Percentiles rank a stretch among this genome's conserved stretches.
These are phyloP conservation scores for Timema cristinae DNA, from an alignment of 2,888 invertebrate species.

Conservation along the genomic window DNA sequence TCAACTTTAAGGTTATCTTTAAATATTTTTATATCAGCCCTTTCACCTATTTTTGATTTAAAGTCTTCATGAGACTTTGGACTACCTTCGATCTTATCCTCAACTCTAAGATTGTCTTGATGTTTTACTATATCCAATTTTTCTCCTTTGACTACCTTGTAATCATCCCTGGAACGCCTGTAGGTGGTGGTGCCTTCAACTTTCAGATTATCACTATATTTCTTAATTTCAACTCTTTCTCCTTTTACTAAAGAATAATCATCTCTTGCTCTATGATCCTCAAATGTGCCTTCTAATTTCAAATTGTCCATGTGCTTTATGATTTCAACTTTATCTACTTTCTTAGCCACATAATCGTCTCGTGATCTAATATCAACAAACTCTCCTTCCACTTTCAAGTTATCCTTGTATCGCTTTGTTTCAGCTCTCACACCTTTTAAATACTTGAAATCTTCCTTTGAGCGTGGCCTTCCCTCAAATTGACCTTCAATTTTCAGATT, in stretches of 20 bases:
- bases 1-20: constrained; percentile 50
- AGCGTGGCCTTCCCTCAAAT: constrained; percentile 41
- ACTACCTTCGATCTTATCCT: constrained; percentile 43
- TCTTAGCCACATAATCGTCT: constrained; percentile 42
- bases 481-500: constrained; percentile 45
- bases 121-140: constrained; percentile 54
- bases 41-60: constrained; percentile 30
- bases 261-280: constrained; percentile 41
- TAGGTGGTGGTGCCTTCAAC: constrained; percentile 55
- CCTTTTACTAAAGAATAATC: constrained; percentile 58
- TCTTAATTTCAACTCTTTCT: constrained; percentile 61
- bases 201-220: constrained; percentile 52
- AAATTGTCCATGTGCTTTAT: constrained; percentile 42
- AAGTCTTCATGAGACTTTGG: constrained; percentile 34
- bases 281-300: constrained; percentile 44
- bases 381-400: constrained; percentile 52
- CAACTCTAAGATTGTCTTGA: constrained; percentile 53
- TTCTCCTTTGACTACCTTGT: constrained; percentile 53
- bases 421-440: constrained; percentile 51
- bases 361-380: constrained; percentile 42
- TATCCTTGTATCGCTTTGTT: constrained; percentile 54
- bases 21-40: constrained; percentile 37
- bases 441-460: constrained; percentile 44
- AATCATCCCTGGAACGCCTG: constrained; percentile 49
- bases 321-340: constrained; percentile 37